phyloP scores from a whole-genome alignment of 1,140 invertebrate species.

The Bombus difficillimus region DNA sequence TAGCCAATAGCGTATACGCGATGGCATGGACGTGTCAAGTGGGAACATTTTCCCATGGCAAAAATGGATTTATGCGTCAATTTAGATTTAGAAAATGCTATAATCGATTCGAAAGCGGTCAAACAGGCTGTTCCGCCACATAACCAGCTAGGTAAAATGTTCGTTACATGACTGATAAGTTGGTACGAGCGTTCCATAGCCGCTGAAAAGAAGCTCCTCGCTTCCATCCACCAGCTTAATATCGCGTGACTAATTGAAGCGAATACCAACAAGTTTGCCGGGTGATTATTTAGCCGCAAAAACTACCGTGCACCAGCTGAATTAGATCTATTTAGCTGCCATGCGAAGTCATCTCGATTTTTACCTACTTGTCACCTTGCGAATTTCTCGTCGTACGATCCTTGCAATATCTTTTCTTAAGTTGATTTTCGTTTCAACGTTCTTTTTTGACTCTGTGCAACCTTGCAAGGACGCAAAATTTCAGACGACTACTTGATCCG shows the following conservation, averaged over 20 bases:
- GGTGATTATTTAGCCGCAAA: conserved; percentile 8
- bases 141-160: not conserved
- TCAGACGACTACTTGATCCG: rapidly evolving
- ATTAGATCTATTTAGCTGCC: not conserved
- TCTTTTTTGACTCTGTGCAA: not conserved
- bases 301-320: conserved; percentile 1
- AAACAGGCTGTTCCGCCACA: not conserved
- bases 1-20: no score
- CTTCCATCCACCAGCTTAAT: conserved; percentile 23
- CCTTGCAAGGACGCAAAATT: not conserved
- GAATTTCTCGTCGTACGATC: not conserved
- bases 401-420: not conserved
- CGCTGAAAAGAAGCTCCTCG: conserved; percentile 5
- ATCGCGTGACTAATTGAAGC: conserved; percentile 36
- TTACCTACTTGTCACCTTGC: not conserved
- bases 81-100: not conserved
- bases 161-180: conserved; percentile 17
- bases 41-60: not conserved
- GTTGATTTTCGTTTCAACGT: not conserved
- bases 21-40: no score
- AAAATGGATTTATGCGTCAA: not conserved
- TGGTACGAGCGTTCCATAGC: not conserved
- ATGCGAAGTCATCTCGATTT: not conserved
- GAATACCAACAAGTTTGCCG: conserved; percentile 29
- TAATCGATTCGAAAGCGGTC: not conserved